These are phyloP conservation scores for Adelosebastes latens DNA, from an alignment of 2,797 vertebrate species.

Conservation along the genomic window DNA sequence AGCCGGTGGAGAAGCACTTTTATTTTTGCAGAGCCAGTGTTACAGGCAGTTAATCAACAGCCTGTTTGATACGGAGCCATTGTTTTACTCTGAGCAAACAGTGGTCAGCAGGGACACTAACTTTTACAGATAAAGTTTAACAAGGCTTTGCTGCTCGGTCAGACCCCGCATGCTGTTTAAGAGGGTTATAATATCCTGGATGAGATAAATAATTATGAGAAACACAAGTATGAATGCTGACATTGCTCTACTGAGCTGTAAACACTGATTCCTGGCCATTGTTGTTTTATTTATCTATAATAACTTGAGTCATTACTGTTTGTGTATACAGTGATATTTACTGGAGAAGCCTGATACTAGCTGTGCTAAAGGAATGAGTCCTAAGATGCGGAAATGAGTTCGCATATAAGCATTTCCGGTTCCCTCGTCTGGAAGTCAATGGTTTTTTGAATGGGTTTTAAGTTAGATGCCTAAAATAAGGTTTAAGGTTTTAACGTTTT, in stretches of 20 bases:
- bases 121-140: conserved; percentile 44
- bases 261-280: background rate
- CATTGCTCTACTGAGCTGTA: background rate
- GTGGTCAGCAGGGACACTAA: conserved; percentile 32
- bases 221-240: conserved; percentile 13
- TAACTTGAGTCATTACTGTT: background rate
- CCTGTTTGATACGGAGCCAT: conserved; percentile 34
- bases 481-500: too few species aligned
- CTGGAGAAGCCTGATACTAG: background rate
- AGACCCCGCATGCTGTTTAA: background rate
- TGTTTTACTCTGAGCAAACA: conserved; percentile 32
- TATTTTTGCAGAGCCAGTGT: conserved; percentile 11
- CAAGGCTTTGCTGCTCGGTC: conserved; percentile 24
- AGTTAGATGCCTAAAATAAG: too few species aligned
- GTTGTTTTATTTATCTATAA: conserved; percentile 18
- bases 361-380: background rate
- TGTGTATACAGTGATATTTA: background rate
- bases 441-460: too few species aligned
- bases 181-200: conserved; percentile 1
- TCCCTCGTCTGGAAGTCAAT: background rate
- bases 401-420: background rate
- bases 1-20: conserved; percentile 14
- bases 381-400: background rate
- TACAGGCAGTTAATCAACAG: conserved; percentile 49
- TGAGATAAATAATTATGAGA: conserved; percentile 11